Percentiles rank a stretch among this genome's conserved stretches.
phyloP scores from a whole-genome alignment of 2,797 vertebrate genomes.

The Dermochelys coriacea region DNA sequence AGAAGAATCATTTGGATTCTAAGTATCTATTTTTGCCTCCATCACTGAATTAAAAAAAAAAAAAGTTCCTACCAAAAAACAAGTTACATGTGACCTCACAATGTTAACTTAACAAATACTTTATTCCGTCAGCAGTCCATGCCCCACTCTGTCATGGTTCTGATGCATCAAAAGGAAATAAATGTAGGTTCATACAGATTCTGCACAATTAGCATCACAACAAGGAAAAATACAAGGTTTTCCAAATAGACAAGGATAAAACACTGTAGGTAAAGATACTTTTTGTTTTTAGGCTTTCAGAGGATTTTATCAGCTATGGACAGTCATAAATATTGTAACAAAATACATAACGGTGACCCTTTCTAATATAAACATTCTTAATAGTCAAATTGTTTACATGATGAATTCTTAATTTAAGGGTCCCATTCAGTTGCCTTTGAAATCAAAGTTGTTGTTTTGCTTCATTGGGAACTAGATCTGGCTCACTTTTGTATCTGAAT shows the following conservation, averaged over 20 bases:
- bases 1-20: not conserved
- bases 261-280: not conserved
- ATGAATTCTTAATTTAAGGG: not conserved
- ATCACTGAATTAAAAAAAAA: not conserved
- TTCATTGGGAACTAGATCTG: not conserved
- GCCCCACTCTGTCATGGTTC: rapidly evolving
- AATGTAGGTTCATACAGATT: not conserved
- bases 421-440: not conserved
- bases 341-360: not conserved
- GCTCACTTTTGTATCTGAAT: not conserved
- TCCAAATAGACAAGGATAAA: not conserved
- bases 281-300: not conserved
- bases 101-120: not conserved
- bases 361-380: not conserved
- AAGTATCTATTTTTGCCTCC: not conserved
- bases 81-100: not conserved
- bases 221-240: not conserved
- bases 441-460: not conserved
- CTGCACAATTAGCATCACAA: not conserved
- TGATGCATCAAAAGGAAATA: not conserved
- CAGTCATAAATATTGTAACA: not conserved
- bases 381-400: not conserved
- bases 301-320: not conserved
- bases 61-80: no score
- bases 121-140: rapidly evolving